Percentiles rank a stretch among this genome's conserved stretches.
phyloP scores from a whole-genome alignment of 2,888 invertebrate genomes.

The Cartodere bifasciata region DNA sequence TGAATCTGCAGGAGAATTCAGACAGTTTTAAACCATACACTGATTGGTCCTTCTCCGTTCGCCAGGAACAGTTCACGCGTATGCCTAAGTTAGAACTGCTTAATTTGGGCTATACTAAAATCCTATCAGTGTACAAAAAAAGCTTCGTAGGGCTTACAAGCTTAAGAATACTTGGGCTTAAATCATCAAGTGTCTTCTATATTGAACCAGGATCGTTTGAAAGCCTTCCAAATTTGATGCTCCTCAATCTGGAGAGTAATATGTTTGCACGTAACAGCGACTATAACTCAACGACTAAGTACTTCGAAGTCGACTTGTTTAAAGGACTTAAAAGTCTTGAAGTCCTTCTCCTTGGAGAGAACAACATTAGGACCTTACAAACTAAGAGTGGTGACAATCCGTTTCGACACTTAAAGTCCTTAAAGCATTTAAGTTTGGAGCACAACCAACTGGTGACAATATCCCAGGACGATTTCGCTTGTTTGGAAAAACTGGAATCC shows the following conservation, averaged over 20 bases:
- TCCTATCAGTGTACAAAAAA: conserved; percentile 38
- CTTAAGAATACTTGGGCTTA: conserved; percentile 38
- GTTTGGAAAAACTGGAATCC: conserved; percentile 34
- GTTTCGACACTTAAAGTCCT: conserved; percentile 38
- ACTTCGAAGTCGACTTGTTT: conserved; percentile 30
- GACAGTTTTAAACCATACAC: conserved; percentile 28
- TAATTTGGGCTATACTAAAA: conserved; percentile 42
- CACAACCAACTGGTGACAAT: conserved; percentile 39
- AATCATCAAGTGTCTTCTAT: conserved; percentile 40
- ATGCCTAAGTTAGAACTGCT: conserved; percentile 38
- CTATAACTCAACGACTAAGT: too few species aligned
- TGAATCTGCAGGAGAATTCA: conserved; percentile 42
- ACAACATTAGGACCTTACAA: conserved; percentile 36
- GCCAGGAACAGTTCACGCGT: conserved; percentile 26
- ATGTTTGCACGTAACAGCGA: conserved; percentile 29
- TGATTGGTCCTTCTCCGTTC: conserved; percentile 31
- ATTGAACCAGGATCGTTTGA: conserved; percentile 39
- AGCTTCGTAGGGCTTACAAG: conserved; percentile 40
- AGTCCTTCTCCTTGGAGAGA: conserved; percentile 38
- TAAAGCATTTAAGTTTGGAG: conserved; percentile 39
- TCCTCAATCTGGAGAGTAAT: conserved; percentile 44
- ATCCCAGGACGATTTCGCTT: conserved; percentile 34
- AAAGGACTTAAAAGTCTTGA: conserved; percentile 38
- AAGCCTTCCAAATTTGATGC: conserved; percentile 34
- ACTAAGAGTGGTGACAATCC: conserved; percentile 34